phyloP scores from a whole-genome alignment of 2,113 vertebrate genomes.

The Campylomormyrus numenius region DNA sequence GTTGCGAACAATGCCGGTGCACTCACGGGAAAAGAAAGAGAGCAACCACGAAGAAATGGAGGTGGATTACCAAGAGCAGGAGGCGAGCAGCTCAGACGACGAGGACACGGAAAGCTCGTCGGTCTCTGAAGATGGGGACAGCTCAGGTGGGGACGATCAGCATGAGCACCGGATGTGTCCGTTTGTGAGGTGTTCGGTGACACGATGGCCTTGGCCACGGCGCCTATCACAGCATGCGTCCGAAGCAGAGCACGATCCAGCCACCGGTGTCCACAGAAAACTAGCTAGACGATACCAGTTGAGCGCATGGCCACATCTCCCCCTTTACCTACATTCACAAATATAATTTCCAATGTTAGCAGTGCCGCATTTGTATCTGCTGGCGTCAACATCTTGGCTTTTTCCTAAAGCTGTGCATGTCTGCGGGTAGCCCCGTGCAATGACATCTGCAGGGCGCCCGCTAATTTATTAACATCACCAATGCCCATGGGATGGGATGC shows the following conservation, averaged over 20 bases:
- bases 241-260: not conserved
- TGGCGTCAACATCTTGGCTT: not conserved
- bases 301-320: not conserved
- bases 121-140: conserved; percentile 90
- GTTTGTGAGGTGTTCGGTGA: not conserved
- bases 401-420: not conserved
- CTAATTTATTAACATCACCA: not conserved
- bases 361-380: not conserved
- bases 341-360: not conserved
- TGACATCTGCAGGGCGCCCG: not conserved
- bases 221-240: not conserved
- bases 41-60: conserved; percentile 91
- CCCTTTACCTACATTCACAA: not conserved
- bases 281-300: not conserved
- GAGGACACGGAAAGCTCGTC: conserved; percentile 91
- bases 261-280: not conserved
- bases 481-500: not conserved
- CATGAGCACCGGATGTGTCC: not conserved
- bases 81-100: conserved; percentile 86
- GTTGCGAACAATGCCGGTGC: conserved; percentile 71
- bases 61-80: conserved; percentile 87
- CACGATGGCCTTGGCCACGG: not conserved
- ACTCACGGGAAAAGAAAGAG: conserved; percentile 89
- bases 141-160: conserved; percentile 67
- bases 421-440: not conserved